Conservation (phyloP, 2,888 invertebrate species). For the Fragum fragum region DNA sequence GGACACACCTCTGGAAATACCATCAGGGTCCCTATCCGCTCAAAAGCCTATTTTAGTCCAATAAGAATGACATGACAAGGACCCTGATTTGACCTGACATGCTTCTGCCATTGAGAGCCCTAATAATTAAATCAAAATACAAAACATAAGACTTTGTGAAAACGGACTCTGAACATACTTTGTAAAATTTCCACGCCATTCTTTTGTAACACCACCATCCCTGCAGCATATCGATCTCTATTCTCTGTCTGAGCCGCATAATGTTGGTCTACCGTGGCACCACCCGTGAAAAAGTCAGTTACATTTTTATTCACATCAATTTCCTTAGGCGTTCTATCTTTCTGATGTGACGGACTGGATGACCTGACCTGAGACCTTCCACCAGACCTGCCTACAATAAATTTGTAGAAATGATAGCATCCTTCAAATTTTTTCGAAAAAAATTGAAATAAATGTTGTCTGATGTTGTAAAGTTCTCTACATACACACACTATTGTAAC, state of each 20-base stretch:
- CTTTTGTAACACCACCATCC: slow-evolving; percentile 77
- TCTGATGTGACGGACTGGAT: not conserved
- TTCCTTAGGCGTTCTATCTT: slow-evolving; percentile 49
- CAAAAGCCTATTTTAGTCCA: too few relatives aligned
- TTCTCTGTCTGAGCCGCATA: slow-evolving; percentile 80
- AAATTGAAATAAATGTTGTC: not conserved
- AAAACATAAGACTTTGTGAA: too few relatives aligned
- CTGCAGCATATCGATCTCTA: slow-evolving; percentile 79
- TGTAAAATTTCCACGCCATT: slow-evolving; percentile 82
- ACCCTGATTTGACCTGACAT: too few relatives aligned
- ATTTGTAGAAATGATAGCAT: too few relatives aligned
- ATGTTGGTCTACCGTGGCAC: slow-evolving; percentile 80
- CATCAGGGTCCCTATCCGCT: too few relatives aligned
- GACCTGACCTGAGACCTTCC: not conserved
- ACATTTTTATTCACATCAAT: slow-evolving; percentile 78
- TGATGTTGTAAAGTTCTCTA: not conserved
- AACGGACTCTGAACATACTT: slow-evolving; percentile 81
- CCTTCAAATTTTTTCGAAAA: not conserved
- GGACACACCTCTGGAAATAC: too few relatives aligned
- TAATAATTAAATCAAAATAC: too few relatives aligned
- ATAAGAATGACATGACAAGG: too few relatives aligned
- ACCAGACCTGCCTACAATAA: not conserved
- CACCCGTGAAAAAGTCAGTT: slow-evolving; percentile 80
- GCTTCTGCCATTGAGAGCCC: too few relatives aligned
- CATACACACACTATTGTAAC: too few relatives aligned